Base-by-base conservation (phyloP, 2,888 invertebrate species). In the Zeuzera pyrina region DNA sequence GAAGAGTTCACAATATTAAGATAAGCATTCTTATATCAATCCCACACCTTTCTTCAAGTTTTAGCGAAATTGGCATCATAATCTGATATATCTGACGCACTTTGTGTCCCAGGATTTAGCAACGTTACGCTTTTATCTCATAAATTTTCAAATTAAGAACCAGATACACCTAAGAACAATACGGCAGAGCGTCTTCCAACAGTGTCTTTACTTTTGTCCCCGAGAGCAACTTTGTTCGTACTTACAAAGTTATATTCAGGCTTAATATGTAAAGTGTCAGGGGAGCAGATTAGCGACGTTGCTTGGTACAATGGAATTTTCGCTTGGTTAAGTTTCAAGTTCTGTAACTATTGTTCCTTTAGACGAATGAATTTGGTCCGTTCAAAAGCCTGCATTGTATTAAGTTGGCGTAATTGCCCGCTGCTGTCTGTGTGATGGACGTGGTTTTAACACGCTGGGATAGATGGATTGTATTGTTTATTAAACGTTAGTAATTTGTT, bases 201-300 rank as follows among this genome's bases (percentile, higher is more conserved):
- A 34, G 13, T 15, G 31, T 23, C 28, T 24, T 33, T 33, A 30
- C 29, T 32, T 15, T 29, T 32, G 22, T 25, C 12, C n/a, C n/a
- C n/a, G n/a, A n/a, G n/a, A n/a, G 12, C 25, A 25, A 25, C 25
- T 25, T 25, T 25, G 25, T 12, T 25, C 25, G 25, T 12, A 12
- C 25, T 13, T 13, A 38, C 44, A 37, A 57, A 62, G 41, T 65
- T 56, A 46, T 34, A 33, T 55, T 41, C 46, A 29, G 42, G 47
- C 50, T 61, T 65, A 64, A 68, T 65, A 68, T 64, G 66, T 69
- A 64, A 65, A 69, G 65, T 58, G 64, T 65, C 57, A 63, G 53
- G 29, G 47, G 44, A 41, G 36, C 45, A 58, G 65, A 69, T 70
- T 65, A 70, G 54, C 57, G 41, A 50, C 52, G 49, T 53, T 58